These are phyloP conservation scores for Myathropa florea DNA, from an alignment of 2,888 invertebrate genomes.

Conservation along the genomic window DNA sequence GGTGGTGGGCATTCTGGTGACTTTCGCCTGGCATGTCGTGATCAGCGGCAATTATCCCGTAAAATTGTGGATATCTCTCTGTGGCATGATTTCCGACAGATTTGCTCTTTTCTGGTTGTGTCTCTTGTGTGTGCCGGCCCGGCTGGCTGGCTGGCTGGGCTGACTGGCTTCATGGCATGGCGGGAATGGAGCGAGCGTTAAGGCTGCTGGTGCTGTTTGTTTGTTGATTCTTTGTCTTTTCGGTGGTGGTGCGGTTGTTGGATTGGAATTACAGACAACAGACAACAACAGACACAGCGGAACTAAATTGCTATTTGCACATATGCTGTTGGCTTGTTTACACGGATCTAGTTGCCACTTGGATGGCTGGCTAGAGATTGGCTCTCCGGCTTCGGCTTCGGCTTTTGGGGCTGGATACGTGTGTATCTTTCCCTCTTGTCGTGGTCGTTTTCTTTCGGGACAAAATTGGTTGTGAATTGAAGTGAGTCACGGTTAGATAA, in stretches of 20 bases:
- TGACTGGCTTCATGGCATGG: neutral
- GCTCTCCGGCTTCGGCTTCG: neutral
- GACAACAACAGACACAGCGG: conserved; percentile 41
- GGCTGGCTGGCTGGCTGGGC: too few relatives aligned
- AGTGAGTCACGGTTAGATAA: conserved; percentile 60
- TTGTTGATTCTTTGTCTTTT: conserved; percentile 56
- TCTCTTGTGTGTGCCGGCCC: conserved; percentile 27
- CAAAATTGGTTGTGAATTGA: conserved; percentile 44
- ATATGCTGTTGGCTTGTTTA: conserved; percentile 70
- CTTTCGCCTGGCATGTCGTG: conserved; percentile 70
- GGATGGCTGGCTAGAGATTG: conserved; percentile 54
- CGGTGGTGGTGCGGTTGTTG: conserved; percentile 27
- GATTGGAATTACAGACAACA: conserved; percentile 24
- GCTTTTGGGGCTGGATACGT: neutral
- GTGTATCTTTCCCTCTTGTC: neutral
- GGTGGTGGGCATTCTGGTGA: conserved; percentile 51
- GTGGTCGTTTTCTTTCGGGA: conserved; percentile 9
- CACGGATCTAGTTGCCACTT: conserved; percentile 68
- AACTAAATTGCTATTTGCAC: conserved; percentile 67
- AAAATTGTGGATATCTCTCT: conserved; percentile 71
- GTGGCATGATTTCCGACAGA: conserved; percentile 70
- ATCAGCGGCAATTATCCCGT: conserved; percentile 71
- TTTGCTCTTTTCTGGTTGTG: conserved; percentile 62
- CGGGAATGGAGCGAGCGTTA: conserved; percentile 31
- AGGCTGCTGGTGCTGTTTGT: conserved; percentile 13